Evolutionary conservation across 2,888 invertebrate genomes (phyloP), one percentile per base, ranked within the genome.

Genomic region (Mamestra brassicae): DNA sequence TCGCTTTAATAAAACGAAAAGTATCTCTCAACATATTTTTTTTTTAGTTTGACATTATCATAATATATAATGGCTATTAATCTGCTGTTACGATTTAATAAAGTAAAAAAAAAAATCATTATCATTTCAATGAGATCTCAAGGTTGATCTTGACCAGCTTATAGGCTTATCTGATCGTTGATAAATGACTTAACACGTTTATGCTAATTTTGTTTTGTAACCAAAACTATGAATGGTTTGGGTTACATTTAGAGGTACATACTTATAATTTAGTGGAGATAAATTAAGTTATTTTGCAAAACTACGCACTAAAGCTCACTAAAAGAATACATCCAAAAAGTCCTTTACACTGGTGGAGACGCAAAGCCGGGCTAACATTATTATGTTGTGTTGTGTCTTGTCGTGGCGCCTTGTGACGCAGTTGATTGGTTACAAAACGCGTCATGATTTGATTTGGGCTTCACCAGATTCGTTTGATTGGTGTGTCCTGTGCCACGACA

Each of bases 61-160:
- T 60, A 65, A 34, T 45, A 26, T 38, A 38, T 78, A 50, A 57
- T 11, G 8, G n/a, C 26, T 15, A 38, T 38, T 54, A 60, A 54
- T 17, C 6, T 54, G 0, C 3, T 79, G n/a, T 38, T n/a, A 75
- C 47, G 36, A 78, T 47, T 70, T 47, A 34, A 36, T 45, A 47
- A 11, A 34, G 15, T 60, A 42, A 42, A 1, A 73, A 50, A 36
- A 26, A 50, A 42, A 1, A 4, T n/a, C 0, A 34, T 76, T 61
- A 72, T 80, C n/a, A 61, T 55, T 55, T 50, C 10, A 50, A 36
- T 61, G n/a, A 50, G 36, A 26, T 62, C 54, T 55, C 80, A 76
- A 74, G 80, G 74, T 61, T 55, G 15, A 2, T n/a, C 11, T 55
- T 50, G 34, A 38, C 15, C 50, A 13, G 13, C 13, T 45, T 42